These are phyloP conservation scores for Yasuhikotakia modesta DNA, from an alignment of 2,797 vertebrate genomes.

Conservation along the genomic window DNA sequence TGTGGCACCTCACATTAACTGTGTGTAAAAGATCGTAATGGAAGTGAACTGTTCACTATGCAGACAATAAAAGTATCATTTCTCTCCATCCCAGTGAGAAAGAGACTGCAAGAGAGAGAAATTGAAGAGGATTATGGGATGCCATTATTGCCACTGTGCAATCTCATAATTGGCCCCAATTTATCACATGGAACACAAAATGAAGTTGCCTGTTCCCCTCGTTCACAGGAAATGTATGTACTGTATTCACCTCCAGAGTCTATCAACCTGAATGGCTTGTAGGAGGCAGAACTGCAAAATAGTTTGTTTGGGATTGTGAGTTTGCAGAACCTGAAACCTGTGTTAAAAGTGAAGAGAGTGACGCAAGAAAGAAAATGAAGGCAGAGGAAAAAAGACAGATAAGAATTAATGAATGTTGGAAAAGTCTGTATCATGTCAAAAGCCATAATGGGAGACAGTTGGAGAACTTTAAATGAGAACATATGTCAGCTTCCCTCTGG, in stretches of 20 bases:
- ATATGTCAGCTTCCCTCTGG: constrained; percentile 38
- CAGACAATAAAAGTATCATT: constrained; percentile 47
- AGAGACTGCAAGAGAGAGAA: constrained; percentile 28
- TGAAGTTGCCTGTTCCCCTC: constrained; percentile 24
- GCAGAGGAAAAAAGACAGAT: constrained; percentile 24
- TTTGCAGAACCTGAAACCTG: constrained; percentile 1
- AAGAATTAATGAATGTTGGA: constrained; percentile 48
- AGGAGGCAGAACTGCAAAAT: constrained; percentile 12
- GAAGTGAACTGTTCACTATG: constrained; percentile 38
- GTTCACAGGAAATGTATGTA: constrained; percentile 16
- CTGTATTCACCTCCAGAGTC: constrained; percentile 25
- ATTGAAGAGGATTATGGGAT: constrained; percentile 49
- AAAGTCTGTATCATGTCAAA: constrained; percentile 53
- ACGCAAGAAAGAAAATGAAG: constrained; percentile 18
- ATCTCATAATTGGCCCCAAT: constrained; percentile 59
- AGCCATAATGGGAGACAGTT: constrained; percentile 41
- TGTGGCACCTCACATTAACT: constrained; percentile 46
- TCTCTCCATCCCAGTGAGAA: constrained; percentile 16
- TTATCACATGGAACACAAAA: constrained; percentile 50
- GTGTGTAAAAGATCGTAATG: constrained; percentile 36
- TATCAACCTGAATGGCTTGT: constrained; percentile 33
- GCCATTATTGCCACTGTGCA: constrained; percentile 47
- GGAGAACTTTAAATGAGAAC: constrained; percentile 53
- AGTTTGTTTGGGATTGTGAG: constrained; percentile 25
- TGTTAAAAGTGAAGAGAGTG: constrained; percentile 18